These are phyloP conservation scores for Xerus inauris DNA, from an alignment of 2,113 vertebrate species.

Conservation along the genomic window DNA sequence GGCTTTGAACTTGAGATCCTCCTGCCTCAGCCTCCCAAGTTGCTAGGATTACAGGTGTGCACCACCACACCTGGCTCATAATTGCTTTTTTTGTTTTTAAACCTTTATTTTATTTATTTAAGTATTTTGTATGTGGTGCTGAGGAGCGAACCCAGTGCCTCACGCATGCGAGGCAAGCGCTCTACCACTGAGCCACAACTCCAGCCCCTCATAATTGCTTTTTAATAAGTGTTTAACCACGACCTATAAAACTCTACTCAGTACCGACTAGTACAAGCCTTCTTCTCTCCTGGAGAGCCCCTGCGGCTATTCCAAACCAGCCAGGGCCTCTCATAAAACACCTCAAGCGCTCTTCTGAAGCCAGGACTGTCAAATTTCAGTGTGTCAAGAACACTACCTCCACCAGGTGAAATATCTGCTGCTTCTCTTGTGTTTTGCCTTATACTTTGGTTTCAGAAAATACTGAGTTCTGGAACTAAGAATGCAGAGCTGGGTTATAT, in stretches of 20 bases:
- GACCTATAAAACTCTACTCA: conserved; percentile 9
- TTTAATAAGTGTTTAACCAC: conserved; percentile 58
- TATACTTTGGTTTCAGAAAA: background rate
- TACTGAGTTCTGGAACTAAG: background rate
- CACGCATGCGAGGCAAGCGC: too few species aligned
- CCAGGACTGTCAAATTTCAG: background rate
- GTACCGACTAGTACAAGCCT: background rate
- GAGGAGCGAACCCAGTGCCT: too few species aligned
- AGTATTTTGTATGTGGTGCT: too few species aligned
- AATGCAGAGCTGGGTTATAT: background rate
- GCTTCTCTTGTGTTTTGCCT: background rate
- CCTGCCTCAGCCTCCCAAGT: too few species aligned
- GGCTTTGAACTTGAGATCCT: too few species aligned
- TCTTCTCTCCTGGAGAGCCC: background rate
- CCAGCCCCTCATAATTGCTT: background rate
- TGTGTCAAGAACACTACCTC: background rate
- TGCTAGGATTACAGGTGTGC: too few species aligned
- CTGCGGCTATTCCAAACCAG: background rate
- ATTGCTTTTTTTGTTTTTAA: too few species aligned
- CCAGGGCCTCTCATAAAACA: background rate
- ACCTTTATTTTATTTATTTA: too few species aligned
- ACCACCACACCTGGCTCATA: too few species aligned
- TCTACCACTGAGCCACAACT: too few species aligned
- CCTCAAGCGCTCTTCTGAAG: background rate
- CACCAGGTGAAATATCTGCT: background rate